Evolutionary conservation across 2,888 invertebrate species (phyloP).

Genomic region (Eilema griseolum): DNA sequence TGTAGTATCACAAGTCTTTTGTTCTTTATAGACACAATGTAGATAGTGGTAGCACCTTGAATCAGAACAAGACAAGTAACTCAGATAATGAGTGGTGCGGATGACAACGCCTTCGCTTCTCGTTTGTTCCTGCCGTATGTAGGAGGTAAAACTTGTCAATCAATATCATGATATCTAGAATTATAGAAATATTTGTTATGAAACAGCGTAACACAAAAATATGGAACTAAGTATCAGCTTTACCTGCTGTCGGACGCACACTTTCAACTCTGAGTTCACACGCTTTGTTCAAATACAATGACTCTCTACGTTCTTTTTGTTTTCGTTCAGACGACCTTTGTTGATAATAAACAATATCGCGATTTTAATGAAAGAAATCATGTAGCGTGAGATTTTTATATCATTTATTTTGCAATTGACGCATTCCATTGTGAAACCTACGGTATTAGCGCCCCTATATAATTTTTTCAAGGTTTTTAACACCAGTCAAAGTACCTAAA

Average conservation of each 20-base stretch:
- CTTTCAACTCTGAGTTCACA: conserved; percentile 83
- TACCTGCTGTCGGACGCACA: conserved; percentile 73
- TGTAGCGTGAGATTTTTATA: conserved; percentile 81
- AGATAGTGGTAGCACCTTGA: conserved; percentile 18
- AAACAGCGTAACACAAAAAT: conserved; percentile 58
- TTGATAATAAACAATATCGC: conserved; percentile 85
- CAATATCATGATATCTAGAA: conserved; percentile 51
- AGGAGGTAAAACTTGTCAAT: conserved; percentile 55
- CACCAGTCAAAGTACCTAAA: conserved; percentile 29
- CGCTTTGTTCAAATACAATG: conserved; percentile 83
- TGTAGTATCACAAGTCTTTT: conserved; percentile 28
- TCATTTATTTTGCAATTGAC: conserved; percentile 76
- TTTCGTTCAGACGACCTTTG: conserved; percentile 85
- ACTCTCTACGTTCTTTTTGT: conserved; percentile 85
- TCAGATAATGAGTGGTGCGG: conserved; percentile 58
- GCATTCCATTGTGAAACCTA: conserved; percentile 62
- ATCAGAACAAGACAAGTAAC: conserved; percentile 47
- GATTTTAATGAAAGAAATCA: conserved; percentile 82
- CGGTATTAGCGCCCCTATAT: conserved; percentile 31
- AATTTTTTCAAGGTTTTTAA: conserved; percentile 51
- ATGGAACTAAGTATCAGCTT: conserved; percentile 49
- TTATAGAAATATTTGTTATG: conserved; percentile 52
- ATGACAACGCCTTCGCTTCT: conserved; percentile 51
- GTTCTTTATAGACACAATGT: conserved; percentile 28
- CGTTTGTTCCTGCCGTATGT: conserved; percentile 52